phyloP scores from a whole-genome alignment of 1,140 invertebrate genomes.

The Temnothorax nylanderi region DNA sequence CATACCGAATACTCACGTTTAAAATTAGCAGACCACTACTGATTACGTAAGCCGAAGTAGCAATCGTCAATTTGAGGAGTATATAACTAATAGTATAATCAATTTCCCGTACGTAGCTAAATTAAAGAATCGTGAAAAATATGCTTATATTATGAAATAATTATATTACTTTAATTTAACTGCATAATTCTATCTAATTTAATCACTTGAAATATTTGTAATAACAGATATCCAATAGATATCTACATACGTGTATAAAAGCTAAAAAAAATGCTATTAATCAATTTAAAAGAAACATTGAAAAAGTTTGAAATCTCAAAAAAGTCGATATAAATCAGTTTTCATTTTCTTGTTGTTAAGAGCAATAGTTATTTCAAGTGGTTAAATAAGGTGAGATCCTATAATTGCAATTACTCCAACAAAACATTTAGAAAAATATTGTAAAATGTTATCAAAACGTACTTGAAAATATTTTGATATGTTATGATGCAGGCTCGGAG shows the following conservation, averaged over 20 bases:
- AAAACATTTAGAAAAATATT: neutral
- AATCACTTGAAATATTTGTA: neutral
- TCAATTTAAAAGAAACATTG: no score
- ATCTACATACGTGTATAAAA: no score
- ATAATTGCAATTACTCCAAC: neutral
- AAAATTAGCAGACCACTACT: neutral
- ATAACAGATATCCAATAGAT: no score
- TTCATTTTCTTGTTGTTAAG: no score
- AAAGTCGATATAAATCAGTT: no score
- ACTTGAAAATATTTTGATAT: slow-evolving; percentile 28
- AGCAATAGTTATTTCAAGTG: neutral
- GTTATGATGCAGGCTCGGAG: neutral
- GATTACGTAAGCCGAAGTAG: neutral
- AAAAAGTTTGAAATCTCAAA: neutral
- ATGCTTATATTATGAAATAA: neutral
- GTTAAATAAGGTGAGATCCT: neutral
- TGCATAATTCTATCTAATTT: neutral
- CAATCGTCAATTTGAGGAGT: neutral
- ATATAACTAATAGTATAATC: neutral
- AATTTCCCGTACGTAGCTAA: neutral
- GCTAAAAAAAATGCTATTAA: no score
- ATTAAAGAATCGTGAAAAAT: neutral
- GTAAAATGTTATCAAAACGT: neutral
- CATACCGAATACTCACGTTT: neutral
- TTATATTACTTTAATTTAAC: neutral